Evolutionary conservation across 2,113 vertebrate genomes (phyloP).

Genomic region (Rhinolophus sinicus): DNA sequence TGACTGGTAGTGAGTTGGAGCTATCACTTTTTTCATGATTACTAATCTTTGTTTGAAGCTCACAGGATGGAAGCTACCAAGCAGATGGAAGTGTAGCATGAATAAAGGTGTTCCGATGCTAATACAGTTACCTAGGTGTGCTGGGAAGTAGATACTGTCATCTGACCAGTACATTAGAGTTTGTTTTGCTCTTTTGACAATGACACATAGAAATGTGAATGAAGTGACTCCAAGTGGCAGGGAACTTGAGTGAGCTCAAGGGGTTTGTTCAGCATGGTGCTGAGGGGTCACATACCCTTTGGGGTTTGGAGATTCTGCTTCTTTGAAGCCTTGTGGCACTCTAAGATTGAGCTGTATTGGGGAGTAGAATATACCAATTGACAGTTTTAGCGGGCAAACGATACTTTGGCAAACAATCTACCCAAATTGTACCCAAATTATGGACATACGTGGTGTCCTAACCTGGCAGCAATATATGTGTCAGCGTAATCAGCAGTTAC

Average conservation of each 20-base stretch:
- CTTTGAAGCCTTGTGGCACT: not conserved
- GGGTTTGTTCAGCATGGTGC: not conserved
- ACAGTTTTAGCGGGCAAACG: not conserved
- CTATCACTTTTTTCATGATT: not conserved
- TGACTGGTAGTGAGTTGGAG: not conserved
- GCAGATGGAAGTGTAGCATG: not conserved
- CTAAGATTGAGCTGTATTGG: not conserved
- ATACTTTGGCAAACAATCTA: not conserved
- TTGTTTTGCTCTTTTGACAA: not conserved
- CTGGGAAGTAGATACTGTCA: not conserved
- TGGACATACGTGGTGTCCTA: not conserved
- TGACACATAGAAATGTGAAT: not conserved
- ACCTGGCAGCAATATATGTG: not conserved
- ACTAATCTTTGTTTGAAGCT: not conserved
- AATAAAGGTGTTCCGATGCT: not conserved
- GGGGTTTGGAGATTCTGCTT: not conserved
- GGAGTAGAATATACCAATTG: rapidly evolving
- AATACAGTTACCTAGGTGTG: not conserved
- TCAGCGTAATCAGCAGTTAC: not conserved
- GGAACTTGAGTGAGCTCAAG: not conserved
- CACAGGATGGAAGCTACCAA: not conserved
- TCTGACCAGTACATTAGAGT: not conserved
- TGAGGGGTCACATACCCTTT: not conserved
- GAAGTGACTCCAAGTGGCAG: not conserved
- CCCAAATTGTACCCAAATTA: not conserved